Evolutionary conservation across 1,140 invertebrate genomes (phyloP).

Genomic region (Nixonia krombeini): DNA sequence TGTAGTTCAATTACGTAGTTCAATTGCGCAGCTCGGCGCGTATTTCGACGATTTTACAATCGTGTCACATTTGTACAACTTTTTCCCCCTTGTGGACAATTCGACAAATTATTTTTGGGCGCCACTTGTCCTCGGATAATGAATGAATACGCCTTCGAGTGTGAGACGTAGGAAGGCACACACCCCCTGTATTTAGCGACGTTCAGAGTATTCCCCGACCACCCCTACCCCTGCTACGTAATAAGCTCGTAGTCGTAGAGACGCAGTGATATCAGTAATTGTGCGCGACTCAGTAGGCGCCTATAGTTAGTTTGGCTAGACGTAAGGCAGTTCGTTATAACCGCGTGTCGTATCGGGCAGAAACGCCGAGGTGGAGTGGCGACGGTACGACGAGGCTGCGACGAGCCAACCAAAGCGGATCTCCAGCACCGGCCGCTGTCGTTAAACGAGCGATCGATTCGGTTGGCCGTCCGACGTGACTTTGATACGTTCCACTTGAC

Average conservation of each 20-base stretch:
- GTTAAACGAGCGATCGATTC: too few species aligned
- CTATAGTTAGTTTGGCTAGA: conserved; percentile 44
- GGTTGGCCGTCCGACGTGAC: conserved; percentile 27
- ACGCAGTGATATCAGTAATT: conserved; percentile 48
- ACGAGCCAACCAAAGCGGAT: too few species aligned
- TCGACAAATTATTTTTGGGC: too few species aligned
- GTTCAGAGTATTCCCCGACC: conserved; percentile 33
- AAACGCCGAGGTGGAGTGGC: too few species aligned
- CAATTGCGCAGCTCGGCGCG: background rate
- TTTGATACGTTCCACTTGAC: conserved; percentile 34
- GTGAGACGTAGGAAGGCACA: conserved; percentile 28
- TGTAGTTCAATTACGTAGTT: too few species aligned
- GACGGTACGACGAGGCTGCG: too few species aligned
- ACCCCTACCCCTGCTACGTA: conserved; percentile 21
- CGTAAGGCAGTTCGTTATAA: conserved; percentile 43
- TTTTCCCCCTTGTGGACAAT: too few species aligned
- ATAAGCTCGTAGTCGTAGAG: conserved; percentile 47
- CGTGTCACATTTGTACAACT: too few species aligned
- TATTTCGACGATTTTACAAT: background rate
- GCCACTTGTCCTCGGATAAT: conserved; percentile 23
- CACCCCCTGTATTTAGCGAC: conserved; percentile 42
- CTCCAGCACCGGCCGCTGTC: too few species aligned
- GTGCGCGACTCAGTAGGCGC: conserved; percentile 48
- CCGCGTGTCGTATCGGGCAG: conserved; percentile 13
- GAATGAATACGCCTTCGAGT: conserved; percentile 31